phyloP scores from a whole-genome alignment of 1,140 invertebrate genomes.

The Lysiphlebus fabarum region DNA sequence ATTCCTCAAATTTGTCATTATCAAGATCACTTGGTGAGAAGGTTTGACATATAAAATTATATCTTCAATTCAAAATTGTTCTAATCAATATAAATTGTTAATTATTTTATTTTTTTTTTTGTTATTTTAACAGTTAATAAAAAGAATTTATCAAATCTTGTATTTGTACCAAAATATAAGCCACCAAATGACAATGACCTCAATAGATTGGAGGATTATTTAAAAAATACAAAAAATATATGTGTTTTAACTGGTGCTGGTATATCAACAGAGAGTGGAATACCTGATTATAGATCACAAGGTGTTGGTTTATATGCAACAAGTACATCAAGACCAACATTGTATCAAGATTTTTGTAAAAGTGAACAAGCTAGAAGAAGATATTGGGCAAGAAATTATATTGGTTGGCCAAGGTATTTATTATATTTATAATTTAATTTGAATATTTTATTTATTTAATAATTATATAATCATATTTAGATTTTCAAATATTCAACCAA shows the following conservation, averaged over 20 bases:
- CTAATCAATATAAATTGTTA: background rate
- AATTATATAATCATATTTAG: slow-evolving; percentile 31
- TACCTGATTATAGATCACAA: slow-evolving; percentile 92
- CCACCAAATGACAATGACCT: slow-evolving; percentile 64
- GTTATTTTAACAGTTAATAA: background rate
- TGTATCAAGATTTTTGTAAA: slow-evolving; percentile 81
- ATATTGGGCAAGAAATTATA: slow-evolving; percentile 95
- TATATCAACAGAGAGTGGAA: slow-evolving; percentile 93
- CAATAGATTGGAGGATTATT: slow-evolving; percentile 63
- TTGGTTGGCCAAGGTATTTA: slow-evolving; percentile 77
- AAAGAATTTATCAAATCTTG: slow-evolving; percentile 30
- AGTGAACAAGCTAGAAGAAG: slow-evolving; percentile 67
- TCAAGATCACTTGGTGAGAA: too few species aligned
- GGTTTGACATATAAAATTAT: too few species aligned
- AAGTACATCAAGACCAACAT: slow-evolving; percentile 77
- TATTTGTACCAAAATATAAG: slow-evolving; percentile 71
- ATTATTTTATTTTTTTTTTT: slow-evolving; percentile 2
- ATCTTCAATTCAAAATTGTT: too few species aligned
- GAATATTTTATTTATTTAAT: slow-evolving; percentile 9
- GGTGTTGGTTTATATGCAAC: slow-evolving; percentile 88
- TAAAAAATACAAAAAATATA: slow-evolving; percentile 61
- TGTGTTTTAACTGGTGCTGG: slow-evolving; percentile 88
- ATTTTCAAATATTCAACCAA: slow-evolving; percentile 69
- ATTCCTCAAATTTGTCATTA: too few species aligned
- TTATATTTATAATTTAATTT: slow-evolving; percentile 44